Base-by-base conservation (phyloP, 2,797 vertebrate genomes). In the Microctenopoma lineatum region DNA sequence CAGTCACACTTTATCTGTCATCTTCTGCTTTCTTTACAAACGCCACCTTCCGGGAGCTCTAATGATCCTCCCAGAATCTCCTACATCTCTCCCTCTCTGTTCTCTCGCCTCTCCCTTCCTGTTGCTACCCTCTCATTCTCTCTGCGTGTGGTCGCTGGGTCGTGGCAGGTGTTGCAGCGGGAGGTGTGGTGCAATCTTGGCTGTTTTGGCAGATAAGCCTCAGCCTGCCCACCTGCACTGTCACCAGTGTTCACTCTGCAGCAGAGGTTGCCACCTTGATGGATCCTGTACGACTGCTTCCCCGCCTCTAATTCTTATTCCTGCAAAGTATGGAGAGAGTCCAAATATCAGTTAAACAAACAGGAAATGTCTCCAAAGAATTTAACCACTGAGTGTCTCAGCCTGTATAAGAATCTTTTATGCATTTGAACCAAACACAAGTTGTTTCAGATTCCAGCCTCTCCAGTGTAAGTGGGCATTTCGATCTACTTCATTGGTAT, bases 171-270 rank as follows among this genome's bases (percentile, higher is more conserved):
- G 47, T 76, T 80, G 59, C 66, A 36, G 72, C 45, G 60, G 81
- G 89, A 71, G 88, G 79, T 82, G 79, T 73, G 75, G 69, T 64
- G 81, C 55, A 61, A 71, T 85, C 76, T 87, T 70, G 87, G 90
- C 92, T 94, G 91, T 86, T 92, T 83, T 84, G 89, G 83, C 85
- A 90, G 92, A 93, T 94, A 93, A 93, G 89, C 85, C 77, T 62
- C 76, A 60, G 73, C 64, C 84, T 70, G 77, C 84, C 84, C 85
- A 83, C 83, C 79, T 68, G 66, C 78, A 5, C 71, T 66, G 84
- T 82, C 79, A 47, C 73, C 59, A 36, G 58, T 69, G 4, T 77
- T 85, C 75, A 34, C 47, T 68, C 39, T 32, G 59, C 51, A 26
- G 67, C 42, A 27, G 71, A 63, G 73, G 60, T 60, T 83, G 60